Conservation (phyloP, 1,140 invertebrate species). For the Helicoverpa zea region DNA sequence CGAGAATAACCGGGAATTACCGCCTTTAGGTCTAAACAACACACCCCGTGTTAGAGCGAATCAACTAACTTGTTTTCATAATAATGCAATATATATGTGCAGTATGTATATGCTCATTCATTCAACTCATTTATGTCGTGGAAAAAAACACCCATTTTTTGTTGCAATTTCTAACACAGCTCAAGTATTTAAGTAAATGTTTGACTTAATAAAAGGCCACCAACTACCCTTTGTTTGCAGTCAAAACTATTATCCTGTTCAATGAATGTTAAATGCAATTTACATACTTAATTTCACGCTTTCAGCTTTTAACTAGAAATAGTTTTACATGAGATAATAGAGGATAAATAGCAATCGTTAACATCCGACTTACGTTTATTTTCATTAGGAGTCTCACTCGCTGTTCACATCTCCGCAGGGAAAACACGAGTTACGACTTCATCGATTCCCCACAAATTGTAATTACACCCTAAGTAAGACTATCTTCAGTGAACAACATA, state of each 20-base stretch:
- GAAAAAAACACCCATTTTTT: neutral
- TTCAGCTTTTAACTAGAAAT: conserved; percentile 22
- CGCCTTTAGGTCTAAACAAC: conserved; percentile 53
- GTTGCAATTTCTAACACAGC: neutral
- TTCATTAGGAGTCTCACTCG: conserved; percentile 47
- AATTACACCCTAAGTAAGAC: conserved; percentile 39
- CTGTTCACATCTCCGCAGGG: conserved; percentile 38
- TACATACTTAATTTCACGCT: conserved; percentile 24
- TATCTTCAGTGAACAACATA: conserved; percentile 29
- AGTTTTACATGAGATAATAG: conserved; percentile 32
- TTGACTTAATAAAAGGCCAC: neutral
- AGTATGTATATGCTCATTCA: conserved; percentile 9
- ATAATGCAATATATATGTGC: conserved; percentile 32
- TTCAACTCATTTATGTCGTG: conserved; percentile 3
- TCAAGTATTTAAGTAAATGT: neutral
- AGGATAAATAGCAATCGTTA: conserved; percentile 48
- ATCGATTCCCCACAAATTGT: conserved; percentile 48
- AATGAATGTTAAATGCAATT: conserved; percentile 41
- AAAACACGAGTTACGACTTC: conserved; percentile 51
- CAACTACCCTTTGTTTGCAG: neutral
- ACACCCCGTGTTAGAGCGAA: conserved; percentile 32
- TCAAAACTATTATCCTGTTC: conserved; percentile 18
- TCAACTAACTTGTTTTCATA: conserved; percentile 46
- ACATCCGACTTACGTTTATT: conserved; percentile 50
- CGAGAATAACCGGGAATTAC: conserved; percentile 58